Percentiles rank a stretch among this genome's conserved stretches.
These are phyloP conservation scores for Embidobia sp. DNA, from an alignment of 2,888 invertebrate genomes.

Conservation along the genomic window DNA sequence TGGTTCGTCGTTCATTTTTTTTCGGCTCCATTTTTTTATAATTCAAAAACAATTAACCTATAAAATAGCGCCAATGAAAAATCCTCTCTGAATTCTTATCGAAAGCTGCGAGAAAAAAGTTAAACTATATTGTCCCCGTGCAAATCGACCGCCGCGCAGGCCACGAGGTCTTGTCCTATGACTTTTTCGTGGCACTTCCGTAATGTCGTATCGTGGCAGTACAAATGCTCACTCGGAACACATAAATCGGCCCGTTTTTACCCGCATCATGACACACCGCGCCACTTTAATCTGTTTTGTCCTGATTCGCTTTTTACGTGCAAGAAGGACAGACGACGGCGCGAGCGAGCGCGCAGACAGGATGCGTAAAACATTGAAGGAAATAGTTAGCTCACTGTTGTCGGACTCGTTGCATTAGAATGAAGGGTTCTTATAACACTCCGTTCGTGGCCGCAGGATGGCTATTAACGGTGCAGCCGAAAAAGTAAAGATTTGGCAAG, in stretches of 20 bases:
- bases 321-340: slow-evolving; percentile 5
- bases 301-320: slow-evolving; percentile 53
- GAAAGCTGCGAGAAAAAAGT: slow-evolving; percentile 4
- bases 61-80: no score
- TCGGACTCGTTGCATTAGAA: slow-evolving; percentile 45
- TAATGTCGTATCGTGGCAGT: slow-evolving; percentile 38
- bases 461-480: slow-evolving; percentile 11
- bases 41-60: no score
- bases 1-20: no score
- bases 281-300: slow-evolving; percentile 62
- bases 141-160: slow-evolving; percentile 28
- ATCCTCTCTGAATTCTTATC: no score
- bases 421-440: slow-evolving; percentile 32
- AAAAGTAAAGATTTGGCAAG: slow-evolving; percentile 11
- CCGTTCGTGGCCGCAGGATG: slow-evolving; percentile 1
- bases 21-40: no score
- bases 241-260: slow-evolving; percentile 56
- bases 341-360: not conserved
- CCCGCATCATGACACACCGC: slow-evolving; percentile 51
- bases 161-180: slow-evolving; percentile 37
- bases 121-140: slow-evolving; percentile 25
- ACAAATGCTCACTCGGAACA: slow-evolving; percentile 50
- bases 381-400: slow-evolving; percentile 45
- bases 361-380: slow-evolving; percentile 34
- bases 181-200: slow-evolving; percentile 52